Conservation (phyloP, 2,113 vertebrate species). For the Eleginops maclovinus region DNA sequence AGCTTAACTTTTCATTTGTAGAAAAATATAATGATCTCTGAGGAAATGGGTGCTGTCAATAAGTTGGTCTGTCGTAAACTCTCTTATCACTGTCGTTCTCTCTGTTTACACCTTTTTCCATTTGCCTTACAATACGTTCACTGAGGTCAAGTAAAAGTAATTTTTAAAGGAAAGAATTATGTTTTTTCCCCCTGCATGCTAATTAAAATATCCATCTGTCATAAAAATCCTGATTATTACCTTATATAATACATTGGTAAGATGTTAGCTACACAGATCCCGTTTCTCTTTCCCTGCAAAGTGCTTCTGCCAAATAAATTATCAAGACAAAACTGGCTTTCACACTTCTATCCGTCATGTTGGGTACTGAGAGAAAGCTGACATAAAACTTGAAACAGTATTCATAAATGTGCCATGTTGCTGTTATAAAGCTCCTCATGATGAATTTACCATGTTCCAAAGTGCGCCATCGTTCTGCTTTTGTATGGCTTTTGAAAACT, state of each 20-base stretch:
- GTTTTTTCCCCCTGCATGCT: neutral
- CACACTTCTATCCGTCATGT: neutral
- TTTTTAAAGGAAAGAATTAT: neutral
- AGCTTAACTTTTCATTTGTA: too few species aligned
- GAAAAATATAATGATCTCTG: too few species aligned
- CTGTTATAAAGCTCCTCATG: slow-evolving; percentile 18
- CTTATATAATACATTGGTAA: neutral
- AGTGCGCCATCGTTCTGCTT: slow-evolving; percentile 14
- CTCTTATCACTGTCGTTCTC: neutral
- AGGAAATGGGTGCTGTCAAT: too few species aligned
- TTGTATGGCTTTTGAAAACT: slow-evolving; percentile 30
- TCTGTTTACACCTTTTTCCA: neutral
- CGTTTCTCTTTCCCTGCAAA: neutral
- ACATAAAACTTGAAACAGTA: slow-evolving; percentile 7
- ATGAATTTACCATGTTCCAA: slow-evolving; percentile 16
- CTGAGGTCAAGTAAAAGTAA: neutral
- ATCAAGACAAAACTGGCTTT: slow-evolving; percentile 7
- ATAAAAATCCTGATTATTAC: neutral
- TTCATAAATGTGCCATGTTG: slow-evolving; percentile 17
- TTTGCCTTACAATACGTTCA: neutral
- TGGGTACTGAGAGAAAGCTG: neutral
- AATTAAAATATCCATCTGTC: neutral
- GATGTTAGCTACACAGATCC: neutral
- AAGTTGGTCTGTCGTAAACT: too few species aligned
- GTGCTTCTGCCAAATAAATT: neutral